Evolutionary conservation across 2,113 vertebrate species (phyloP).

Genomic region (Oreochromis aureus): DNA sequence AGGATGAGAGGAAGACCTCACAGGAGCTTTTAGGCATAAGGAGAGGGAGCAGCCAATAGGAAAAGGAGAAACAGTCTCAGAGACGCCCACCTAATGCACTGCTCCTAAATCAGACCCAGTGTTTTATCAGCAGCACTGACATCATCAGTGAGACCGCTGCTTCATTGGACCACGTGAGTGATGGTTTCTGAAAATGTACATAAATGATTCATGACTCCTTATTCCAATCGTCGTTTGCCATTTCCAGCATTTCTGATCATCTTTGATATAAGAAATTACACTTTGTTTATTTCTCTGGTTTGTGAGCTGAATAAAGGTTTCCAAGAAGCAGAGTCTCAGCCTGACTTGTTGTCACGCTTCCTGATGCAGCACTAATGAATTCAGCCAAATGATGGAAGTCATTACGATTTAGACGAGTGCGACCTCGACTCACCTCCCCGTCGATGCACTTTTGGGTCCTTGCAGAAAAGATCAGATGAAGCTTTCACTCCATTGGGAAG

Average conservation of each 20-base stretch:
- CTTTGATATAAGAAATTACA: background rate
- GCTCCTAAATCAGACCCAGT: background rate
- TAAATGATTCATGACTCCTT: rapidly evolving
- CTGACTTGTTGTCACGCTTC: background rate
- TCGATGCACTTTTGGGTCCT: rapidly evolving
- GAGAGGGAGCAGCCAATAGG: background rate
- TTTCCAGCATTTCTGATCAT: background rate
- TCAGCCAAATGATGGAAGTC: background rate
- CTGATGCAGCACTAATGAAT: background rate
- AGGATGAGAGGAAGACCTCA: background rate
- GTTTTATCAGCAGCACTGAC: background rate
- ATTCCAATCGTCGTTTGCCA: rapidly evolving
- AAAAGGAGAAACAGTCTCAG: background rate
- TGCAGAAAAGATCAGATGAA: background rate
- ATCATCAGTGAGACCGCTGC: background rate
- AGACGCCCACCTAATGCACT: background rate
- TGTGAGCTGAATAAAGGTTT: background rate
- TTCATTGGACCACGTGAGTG: background rate
- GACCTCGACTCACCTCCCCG: background rate
- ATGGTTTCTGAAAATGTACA: background rate
- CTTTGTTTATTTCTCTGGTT: rapidly evolving
- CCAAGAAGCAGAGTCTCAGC: background rate
- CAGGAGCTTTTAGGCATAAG: background rate
- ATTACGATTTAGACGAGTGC: background rate
- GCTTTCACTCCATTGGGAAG: background rate